Conservation (phyloP, 2,113 vertebrate species). For the Origma solitaria region DNA sequence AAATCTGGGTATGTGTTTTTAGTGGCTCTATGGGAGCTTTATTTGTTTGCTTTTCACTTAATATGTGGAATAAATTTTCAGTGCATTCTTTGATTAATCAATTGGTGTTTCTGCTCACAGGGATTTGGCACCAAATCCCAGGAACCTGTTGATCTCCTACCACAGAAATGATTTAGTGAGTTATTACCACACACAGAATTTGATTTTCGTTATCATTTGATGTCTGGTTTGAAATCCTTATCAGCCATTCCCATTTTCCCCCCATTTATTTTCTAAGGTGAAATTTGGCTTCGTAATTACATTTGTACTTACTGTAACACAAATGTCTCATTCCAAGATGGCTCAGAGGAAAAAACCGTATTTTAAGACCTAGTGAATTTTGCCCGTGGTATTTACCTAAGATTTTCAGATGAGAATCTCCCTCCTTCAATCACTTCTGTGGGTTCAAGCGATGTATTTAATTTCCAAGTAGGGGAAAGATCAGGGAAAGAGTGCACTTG, state of each 20-base stretch:
- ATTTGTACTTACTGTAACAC: neutral
- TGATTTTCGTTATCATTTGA: neutral
- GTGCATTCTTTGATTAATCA: neutral
- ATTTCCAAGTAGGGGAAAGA: neutral
- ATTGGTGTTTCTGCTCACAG: neutral
- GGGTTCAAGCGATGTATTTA: neutral
- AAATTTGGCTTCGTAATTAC: neutral
- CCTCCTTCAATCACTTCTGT: neutral
- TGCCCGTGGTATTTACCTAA: neutral
- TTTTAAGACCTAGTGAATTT: neutral
- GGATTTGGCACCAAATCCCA: neutral
- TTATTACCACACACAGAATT: neutral
- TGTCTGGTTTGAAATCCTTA: neutral
- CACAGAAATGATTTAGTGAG: neutral
- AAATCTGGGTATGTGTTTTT: neutral
- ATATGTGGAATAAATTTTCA: neutral
- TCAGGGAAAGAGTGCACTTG: neutral
- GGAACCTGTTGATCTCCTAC: neutral
- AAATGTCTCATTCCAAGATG: neutral
- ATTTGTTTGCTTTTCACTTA: neutral
- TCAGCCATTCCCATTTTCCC: neutral
- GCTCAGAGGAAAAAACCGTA: neutral
- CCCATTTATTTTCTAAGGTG: neutral
- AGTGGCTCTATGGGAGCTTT: neutral
- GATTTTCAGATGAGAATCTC: neutral